These are phyloP conservation scores for Gavia stellata DNA, from an alignment of 2,113 vertebrate genomes.

Conservation along the genomic window DNA sequence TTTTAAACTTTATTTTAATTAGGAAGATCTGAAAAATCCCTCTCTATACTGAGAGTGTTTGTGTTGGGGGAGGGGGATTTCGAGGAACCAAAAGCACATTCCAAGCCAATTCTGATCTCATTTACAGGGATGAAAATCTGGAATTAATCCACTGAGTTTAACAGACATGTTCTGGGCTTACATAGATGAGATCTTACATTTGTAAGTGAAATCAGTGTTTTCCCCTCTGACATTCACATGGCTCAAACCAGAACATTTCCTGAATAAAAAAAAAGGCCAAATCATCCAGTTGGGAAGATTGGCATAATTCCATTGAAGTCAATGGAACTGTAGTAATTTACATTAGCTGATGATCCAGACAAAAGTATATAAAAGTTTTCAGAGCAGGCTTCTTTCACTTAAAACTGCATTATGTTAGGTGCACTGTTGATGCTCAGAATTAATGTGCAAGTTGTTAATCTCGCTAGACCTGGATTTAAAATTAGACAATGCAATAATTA, in stretches of 20 bases:
- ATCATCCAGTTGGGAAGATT: background rate
- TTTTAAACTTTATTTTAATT: background rate
- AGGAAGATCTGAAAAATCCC: slow-evolving; percentile 22
- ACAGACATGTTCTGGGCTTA: slow-evolving; percentile 20
- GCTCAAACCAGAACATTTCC: background rate
- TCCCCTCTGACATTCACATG: background rate
- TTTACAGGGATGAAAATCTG: slow-evolving; percentile 36
- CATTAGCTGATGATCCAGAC: background rate
- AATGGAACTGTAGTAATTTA: slow-evolving; percentile 13
- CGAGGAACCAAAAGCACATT: slow-evolving; percentile 15
- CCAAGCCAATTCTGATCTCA: slow-evolving; percentile 32
- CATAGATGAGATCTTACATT: background rate
- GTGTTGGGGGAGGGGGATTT: background rate
- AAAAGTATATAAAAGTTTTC: slow-evolving; percentile 66
- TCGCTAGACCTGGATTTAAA: slow-evolving; percentile 81
- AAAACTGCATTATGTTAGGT: slow-evolving; percentile 70
- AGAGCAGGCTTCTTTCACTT: slow-evolving; percentile 68
- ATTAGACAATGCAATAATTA: slow-evolving; percentile 85
- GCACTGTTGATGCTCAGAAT: slow-evolving; percentile 75
- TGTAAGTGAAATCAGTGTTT: slow-evolving; percentile 21
- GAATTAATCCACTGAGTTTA: slow-evolving; percentile 42
- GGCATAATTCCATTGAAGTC: background rate
- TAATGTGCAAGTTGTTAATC: slow-evolving; percentile 82
- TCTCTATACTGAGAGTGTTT: background rate
- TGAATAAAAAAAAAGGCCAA: background rate